A percentile compares a stretch with the other conserved stretches of the same genome.
These are phyloP conservation scores for Carassius carassius DNA, from an alignment of 2,113 vertebrate species.

Conservation along the genomic window DNA sequence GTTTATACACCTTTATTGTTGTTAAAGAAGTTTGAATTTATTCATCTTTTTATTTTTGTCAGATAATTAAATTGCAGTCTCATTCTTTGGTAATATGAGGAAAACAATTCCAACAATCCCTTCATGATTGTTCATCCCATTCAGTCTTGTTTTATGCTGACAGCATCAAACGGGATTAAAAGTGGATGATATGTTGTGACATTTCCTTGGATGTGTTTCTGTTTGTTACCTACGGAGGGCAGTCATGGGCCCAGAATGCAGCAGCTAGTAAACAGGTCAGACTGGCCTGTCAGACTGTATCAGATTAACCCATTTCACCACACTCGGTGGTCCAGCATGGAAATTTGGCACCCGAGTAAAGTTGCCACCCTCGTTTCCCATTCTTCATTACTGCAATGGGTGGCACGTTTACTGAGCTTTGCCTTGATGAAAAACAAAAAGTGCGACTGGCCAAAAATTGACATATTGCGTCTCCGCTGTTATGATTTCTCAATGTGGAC, in stretches of 20 bases:
- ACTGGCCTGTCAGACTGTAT: conserved; percentile 24
- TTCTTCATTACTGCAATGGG: conserved; percentile 19
- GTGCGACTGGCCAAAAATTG: background rate
- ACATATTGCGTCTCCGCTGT: conserved; percentile 5
- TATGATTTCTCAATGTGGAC: conserved; percentile 69
- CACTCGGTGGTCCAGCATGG: conserved; percentile 16
- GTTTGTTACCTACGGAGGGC: conserved; percentile 42
- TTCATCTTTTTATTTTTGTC: background rate
- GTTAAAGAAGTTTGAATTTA: background rate
- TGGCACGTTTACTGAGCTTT: background rate
- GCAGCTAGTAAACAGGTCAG: conserved; percentile 33
- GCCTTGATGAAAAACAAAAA: conserved; percentile 19
- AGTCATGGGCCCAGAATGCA: conserved; percentile 29
- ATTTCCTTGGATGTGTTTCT: conserved; percentile 10
- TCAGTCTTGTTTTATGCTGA: conserved; percentile 1
- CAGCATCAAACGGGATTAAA: conserved; percentile 1
- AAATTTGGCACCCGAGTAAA: conserved; percentile 32
- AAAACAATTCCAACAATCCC: conserved; percentile 10
- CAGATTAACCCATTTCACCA: conserved; percentile 48
- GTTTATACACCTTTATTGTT: background rate
- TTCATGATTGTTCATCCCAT: background rate
- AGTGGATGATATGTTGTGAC: conserved; percentile 8
- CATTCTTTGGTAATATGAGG: background rate
- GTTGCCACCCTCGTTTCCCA: conserved; percentile 1
- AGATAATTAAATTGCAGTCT: background rate